phyloP scores from a whole-genome alignment of 2,113 vertebrate species.

The Gnathonemus echidnorhynchus region DNA sequence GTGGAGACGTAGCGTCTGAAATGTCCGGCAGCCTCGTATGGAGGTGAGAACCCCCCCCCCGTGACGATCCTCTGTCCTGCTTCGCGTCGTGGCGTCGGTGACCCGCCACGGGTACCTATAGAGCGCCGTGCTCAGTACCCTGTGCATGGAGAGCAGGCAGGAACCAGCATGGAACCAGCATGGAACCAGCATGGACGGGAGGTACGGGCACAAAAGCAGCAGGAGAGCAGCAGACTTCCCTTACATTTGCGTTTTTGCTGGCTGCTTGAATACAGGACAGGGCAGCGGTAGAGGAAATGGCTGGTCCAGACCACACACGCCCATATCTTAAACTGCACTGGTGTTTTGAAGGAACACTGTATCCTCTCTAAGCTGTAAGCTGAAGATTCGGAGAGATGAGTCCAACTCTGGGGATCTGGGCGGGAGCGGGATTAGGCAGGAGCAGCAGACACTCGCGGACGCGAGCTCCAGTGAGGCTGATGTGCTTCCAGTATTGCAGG shows the following conservation, averaged over 20 bases:
- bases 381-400: not conserved
- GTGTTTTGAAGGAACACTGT: not conserved
- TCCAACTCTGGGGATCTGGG: not conserved
- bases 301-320: not conserved
- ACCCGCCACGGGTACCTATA: not conserved
- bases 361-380: not conserved
- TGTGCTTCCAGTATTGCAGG: conserved; percentile 11
- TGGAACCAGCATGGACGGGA: not conserved
- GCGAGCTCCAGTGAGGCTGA: not conserved
- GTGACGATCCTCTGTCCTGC: not conserved
- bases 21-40: not conserved
- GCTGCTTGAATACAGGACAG: not conserved
- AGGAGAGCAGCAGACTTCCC: not conserved
- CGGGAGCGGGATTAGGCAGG: not conserved
- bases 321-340: not conserved
- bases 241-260: not conserved
- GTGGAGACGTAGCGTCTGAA: not conserved
- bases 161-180: not conserved
- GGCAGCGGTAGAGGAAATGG: not conserved
- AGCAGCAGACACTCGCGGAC: not conserved
- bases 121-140: not conserved
- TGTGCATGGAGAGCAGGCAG: not conserved
- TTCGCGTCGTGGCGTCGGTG: not conserved
- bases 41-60: not conserved
- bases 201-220: not conserved